Percentiles rank a stretch among this genome's conserved stretches.
Conservation (phyloP, 2,113 vertebrate genomes). For the Tupaia chinensis region DNA sequence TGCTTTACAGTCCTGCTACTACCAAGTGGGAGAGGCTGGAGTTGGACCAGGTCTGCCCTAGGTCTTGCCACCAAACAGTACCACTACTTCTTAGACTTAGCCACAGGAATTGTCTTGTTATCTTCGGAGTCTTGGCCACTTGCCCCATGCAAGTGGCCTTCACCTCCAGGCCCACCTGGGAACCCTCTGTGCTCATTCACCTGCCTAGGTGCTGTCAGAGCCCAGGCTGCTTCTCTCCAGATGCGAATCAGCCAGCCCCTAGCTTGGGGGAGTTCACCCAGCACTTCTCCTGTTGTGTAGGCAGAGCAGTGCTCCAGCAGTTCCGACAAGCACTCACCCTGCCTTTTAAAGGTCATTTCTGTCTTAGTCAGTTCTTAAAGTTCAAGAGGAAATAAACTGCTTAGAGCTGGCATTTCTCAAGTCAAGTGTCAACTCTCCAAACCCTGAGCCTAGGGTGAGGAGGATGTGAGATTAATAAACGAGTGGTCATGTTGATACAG, state of each 20-base stretch:
- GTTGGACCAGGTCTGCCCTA: not conserved
- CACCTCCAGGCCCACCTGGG: not conserved
- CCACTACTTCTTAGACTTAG: rapidly evolving
- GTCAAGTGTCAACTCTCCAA: conserved; percentile 86
- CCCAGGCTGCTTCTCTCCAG: no score
- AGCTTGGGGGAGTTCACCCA: conserved; percentile 55
- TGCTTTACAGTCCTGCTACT: rapidly evolving
- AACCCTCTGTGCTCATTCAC: not conserved
- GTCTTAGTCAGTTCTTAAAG: conserved; percentile 88
- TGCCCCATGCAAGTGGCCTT: not conserved
- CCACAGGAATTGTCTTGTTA: not conserved
- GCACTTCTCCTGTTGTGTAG: conserved; percentile 78
- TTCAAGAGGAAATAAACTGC: conserved; percentile 89
- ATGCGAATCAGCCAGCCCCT: no score
- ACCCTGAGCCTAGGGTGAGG: conserved; percentile 70
- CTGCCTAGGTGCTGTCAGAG: not conserved
- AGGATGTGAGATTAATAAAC: conserved; percentile 81
- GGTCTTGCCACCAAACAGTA: rapidly evolving
- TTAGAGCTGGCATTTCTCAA: conserved; percentile 89
- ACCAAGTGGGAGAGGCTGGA: rapidly evolving
- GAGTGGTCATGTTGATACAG: conserved; percentile 79
- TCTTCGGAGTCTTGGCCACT: not conserved
- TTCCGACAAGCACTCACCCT: conserved; percentile 83
- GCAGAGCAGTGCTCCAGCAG: conserved; percentile 76
- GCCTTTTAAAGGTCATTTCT: conserved; percentile 88